Conservation (phyloP, 2,113 vertebrate genomes). For the Dasypus novemcinctus region DNA sequence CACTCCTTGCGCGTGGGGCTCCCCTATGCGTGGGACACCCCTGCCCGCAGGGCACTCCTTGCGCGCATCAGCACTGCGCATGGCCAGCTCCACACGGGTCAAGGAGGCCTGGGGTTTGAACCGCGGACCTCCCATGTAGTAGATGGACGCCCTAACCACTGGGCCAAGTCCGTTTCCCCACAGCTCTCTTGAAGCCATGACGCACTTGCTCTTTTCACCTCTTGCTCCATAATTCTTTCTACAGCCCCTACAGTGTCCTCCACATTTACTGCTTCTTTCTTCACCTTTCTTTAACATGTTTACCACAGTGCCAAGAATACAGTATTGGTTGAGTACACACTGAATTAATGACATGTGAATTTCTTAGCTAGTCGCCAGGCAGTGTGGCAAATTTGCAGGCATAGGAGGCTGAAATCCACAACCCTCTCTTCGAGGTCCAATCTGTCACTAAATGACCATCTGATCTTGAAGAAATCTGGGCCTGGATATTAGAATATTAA, state of each 20-base stretch:
- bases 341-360: background rate
- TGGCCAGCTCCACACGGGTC: too few species aligned
- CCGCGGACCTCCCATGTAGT: too few species aligned
- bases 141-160: too few species aligned
- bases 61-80: too few species aligned
- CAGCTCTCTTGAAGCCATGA: too few species aligned
- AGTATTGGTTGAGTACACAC: background rate
- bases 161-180: too few species aligned
- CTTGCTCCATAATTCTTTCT: background rate
- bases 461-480: background rate
- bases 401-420: background rate
- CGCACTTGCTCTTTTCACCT: background rate
- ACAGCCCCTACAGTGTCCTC: background rate
- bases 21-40: too few species aligned
- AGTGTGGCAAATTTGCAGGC: background rate
- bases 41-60: too few species aligned
- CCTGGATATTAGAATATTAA: background rate
- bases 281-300: background rate
- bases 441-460: background rate
- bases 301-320: background rate
- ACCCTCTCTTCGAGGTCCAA: background rate
- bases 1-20: too few species aligned
- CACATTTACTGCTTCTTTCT: background rate
- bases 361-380: background rate
- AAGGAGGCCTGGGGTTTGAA: too few species aligned